A percentile compares a stretch with the other conserved stretches of the same genome.
Conservation (phyloP, 1,140 invertebrate genomes). For the Hesperophylax magnus region DNA sequence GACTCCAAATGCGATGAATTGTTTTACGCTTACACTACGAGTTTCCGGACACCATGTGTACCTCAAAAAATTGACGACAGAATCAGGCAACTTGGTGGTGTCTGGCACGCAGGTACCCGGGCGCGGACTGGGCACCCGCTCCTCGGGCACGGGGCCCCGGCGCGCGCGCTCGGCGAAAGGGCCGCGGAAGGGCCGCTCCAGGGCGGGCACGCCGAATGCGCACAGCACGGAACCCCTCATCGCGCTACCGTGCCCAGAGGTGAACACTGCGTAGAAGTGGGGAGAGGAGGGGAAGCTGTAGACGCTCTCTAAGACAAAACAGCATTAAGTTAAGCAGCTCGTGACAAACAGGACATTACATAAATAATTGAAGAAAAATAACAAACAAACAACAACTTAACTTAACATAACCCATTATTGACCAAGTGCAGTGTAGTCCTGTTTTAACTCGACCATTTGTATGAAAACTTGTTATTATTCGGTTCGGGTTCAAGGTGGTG, state of each 20-base stretch:
- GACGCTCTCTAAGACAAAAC: slow-evolving; percentile 26
- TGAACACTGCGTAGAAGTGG: slow-evolving; percentile 41
- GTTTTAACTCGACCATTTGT: no score
- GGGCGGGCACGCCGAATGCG: slow-evolving; percentile 7
- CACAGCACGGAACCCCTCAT: slow-evolving; percentile 51
- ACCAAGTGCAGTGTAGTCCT: no score
- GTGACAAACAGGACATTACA: no score
- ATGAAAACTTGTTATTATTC: no score
- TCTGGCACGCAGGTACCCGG: slow-evolving; percentile 51
- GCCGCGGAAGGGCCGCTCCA: slow-evolving; percentile 42
- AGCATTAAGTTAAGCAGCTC: no score
- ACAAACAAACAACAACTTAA: no score
- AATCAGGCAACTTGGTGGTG: slow-evolving; percentile 45
- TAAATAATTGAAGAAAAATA: no score
- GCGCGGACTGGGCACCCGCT: slow-evolving; percentile 43
- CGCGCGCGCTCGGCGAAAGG: slow-evolving; percentile 37
- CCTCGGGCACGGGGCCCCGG: slow-evolving; percentile 38
- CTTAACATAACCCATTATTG: no score
- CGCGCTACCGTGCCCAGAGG: neutral
- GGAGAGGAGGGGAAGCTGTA: slow-evolving; percentile 37
- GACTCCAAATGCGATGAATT: no score
- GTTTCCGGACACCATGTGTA: neutral
- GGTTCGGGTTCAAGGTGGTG: no score
- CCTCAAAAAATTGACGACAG: slow-evolving; percentile 43
- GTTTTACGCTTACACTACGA: no score